Evolutionary conservation across 2,888 invertebrate genomes (phyloP), one percentile per base, ranked within the genome.

Genomic region (Caenorhabditis afra): DNA sequence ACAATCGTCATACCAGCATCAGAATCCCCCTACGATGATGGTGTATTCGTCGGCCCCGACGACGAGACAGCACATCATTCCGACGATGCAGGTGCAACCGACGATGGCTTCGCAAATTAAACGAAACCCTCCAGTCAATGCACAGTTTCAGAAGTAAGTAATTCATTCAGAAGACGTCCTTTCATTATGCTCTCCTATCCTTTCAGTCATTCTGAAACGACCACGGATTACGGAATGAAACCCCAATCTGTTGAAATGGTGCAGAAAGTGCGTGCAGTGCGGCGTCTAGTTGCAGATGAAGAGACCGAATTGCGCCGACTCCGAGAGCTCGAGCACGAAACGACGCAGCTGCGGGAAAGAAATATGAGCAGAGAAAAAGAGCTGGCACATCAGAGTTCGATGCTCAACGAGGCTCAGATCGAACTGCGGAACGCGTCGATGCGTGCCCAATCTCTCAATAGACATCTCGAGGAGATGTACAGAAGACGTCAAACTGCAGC

Each of bases 391-490:
- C 67, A 85, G 44, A 67, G 65, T 8, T 58, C 65, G 7, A 57
- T 70, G 35, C 75, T 83, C 37, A 79, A 84, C 16, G 82, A 83
- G 5, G 66, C 78, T 11, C 74, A 84, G 53, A 16, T 76, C 16
- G 71, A 79, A 18, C 65, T 85, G 53, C 67, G 96, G 71, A 92
- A 96, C 93, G 97, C 97, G n/a, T 96, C 97, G 90, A 95, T 95
- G 90, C 96, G 96, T 92, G 97, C 97, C 90, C 97, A 98, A 90
- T 96, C 96, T 92, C 93, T 98, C 90, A 96, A 96, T 82, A 65
- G 77, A 66, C 84, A 87, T 76, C 93, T 98, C 85, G 97, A 98
- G 91, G 96, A 97, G 90, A 92, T 98, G 86, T 90, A 92, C 70
- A 92, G 95, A 76, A 93, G 93, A 49, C 87, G 91, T 77, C 86